Evolutionary conservation across 2,113 vertebrate genomes (phyloP).

Genomic region (Rhinopithecus roxellana): DNA sequence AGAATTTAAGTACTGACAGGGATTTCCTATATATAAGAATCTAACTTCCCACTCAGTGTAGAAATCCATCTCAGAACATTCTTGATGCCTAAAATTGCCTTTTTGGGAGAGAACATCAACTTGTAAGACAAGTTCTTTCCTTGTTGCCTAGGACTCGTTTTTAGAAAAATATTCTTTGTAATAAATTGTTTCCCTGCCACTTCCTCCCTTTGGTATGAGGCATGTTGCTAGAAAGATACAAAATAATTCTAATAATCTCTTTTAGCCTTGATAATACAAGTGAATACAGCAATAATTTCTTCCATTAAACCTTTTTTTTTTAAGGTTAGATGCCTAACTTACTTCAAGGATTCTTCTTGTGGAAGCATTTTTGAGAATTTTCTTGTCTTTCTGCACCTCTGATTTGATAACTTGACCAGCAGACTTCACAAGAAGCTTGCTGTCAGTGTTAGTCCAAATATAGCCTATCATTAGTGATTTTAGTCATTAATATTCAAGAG

Average conservation of each 20-base stretch:
- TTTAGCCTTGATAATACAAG: neutral
- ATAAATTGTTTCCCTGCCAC: neutral
- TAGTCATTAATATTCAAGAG: neutral
- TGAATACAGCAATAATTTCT: neutral
- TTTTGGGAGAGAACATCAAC: neutral
- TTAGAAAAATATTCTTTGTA: neutral
- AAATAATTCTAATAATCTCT: neutral
- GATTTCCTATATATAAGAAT: neutral
- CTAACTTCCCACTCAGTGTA: neutral
- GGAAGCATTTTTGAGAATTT: neutral
- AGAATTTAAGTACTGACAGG: neutral
- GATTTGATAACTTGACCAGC: neutral
- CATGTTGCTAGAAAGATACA: neutral
- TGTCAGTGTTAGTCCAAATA: neutral
- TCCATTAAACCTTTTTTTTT: neutral
- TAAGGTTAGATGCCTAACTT: neutral
- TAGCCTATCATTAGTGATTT: neutral
- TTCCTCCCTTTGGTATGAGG: neutral
- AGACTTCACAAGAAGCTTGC: neutral
- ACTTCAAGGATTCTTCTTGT: neutral
- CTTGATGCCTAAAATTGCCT: neutral
- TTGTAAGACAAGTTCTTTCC: neutral
- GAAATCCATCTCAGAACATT: constrained; percentile 12
- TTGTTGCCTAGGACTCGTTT: neutral
- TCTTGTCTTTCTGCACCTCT: neutral